These are phyloP conservation scores for Drosophila neotestacea DNA, from an alignment of 2,888 invertebrate genomes.

Conservation along the genomic window DNA sequence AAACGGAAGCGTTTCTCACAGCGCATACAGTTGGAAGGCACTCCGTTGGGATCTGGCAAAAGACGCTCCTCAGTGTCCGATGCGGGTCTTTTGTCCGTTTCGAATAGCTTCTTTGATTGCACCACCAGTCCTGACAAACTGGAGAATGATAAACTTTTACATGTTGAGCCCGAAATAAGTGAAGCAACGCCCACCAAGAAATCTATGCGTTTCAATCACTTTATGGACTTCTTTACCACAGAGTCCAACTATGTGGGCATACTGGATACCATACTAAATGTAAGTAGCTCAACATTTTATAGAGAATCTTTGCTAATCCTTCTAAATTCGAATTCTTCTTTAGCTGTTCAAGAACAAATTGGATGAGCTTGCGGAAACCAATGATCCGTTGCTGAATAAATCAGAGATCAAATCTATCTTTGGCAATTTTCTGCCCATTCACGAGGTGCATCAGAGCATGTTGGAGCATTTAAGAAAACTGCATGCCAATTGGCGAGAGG, in stretches of 20 bases:
- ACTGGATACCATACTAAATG: constrained; percentile 95
- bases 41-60: constrained; percentile 87
- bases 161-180: constrained; percentile 75
- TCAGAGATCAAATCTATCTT: constrained; percentile 98
- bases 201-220: constrained; percentile 86
- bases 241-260: constrained; percentile 99
- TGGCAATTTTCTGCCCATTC: constrained; percentile 97
- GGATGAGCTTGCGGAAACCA: constrained; percentile 93
- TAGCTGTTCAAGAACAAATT: constrained; percentile 97
- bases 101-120: constrained; percentile 95
- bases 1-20: constrained; percentile 92
- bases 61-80: constrained; percentile 94
- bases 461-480: constrained; percentile 86
- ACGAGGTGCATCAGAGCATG: constrained; percentile 94
- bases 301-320: not conserved
- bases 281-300: constrained; percentile 84
- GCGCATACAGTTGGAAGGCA: constrained; percentile 84
- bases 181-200: constrained; percentile 83
- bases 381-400: constrained; percentile 92
- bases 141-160: constrained; percentile 82
- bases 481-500: constrained; percentile 92
- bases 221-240: constrained; percentile 96
- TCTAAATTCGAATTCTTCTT: constrained; percentile 51
- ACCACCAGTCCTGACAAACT: constrained; percentile 92
- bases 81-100: constrained; percentile 92